A percentile compares a stretch with the other conserved stretches of the same genome.
These are phyloP conservation scores for Acestrorhynchus altus DNA, from an alignment of 2,797 vertebrate genomes.

Conservation along the genomic window DNA sequence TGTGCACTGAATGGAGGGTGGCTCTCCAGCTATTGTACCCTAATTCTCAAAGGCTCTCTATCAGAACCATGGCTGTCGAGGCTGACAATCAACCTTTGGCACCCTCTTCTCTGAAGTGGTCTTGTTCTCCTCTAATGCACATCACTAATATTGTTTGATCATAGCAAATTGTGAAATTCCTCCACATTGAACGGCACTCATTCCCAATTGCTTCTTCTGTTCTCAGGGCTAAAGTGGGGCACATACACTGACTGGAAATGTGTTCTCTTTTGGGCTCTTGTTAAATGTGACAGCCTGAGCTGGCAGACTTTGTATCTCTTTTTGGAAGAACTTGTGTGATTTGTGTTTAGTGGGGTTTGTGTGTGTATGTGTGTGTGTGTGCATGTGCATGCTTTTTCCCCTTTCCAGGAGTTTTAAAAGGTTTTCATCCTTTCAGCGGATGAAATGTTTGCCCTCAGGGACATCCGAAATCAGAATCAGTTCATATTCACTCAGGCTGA, in stretches of 20 bases:
- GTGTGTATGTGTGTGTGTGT: no score
- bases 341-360: conserved; percentile 17
- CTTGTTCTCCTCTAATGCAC: conserved; percentile 11
- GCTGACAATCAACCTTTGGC: conserved; percentile 17
- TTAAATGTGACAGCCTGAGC: neutral
- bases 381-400: no score
- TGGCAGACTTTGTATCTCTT: neutral
- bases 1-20: conserved; percentile 35
- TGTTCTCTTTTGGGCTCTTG: neutral
- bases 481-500: conserved; percentile 21
- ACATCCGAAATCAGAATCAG: conserved; percentile 23
- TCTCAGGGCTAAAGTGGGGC: neutral
- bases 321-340: conserved; percentile 7
- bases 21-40: conserved; percentile 32
- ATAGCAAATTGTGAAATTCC: conserved; percentile 16
- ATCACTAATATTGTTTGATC: conserved; percentile 17
- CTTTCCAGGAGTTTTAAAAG: conserved; percentile 3
- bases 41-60: conserved; percentile 46
- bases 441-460: conserved; percentile 13
- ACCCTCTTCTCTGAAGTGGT: conserved; percentile 2
- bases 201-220: neutral
- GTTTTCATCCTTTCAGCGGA: conserved; percentile 22
- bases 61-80: conserved; percentile 19
- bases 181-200: neutral
- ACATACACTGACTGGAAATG: neutral